phyloP scores from a whole-genome alignment of 2,113 vertebrate species.

The Pachypanchax playfairii region DNA sequence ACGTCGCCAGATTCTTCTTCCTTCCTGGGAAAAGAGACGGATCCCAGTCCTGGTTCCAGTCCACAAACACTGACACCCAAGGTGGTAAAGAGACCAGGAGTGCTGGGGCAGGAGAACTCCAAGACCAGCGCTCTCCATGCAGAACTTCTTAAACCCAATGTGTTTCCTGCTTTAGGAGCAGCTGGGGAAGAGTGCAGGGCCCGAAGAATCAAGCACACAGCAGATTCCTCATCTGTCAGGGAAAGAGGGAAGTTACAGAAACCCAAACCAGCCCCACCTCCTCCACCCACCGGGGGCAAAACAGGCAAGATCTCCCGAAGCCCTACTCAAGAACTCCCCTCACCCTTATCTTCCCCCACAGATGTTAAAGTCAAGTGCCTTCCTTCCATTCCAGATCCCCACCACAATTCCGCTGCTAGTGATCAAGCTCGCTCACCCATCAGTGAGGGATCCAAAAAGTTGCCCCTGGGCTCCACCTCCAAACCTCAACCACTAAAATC shows the following conservation, averaged over 20 bases:
- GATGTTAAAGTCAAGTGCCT: constrained; percentile 80
- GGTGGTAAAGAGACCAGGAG: constrained; percentile 80
- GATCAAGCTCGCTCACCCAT: constrained; percentile 71
- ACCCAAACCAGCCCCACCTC: constrained; percentile 89
- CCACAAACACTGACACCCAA: constrained; percentile 88
- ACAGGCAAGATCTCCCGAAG: constrained; percentile 82
- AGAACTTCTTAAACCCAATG: constrained; percentile 75
- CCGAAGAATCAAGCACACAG: constrained; percentile 84
- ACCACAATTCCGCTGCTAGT: constrained; percentile 67
- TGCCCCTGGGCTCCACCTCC: constrained; percentile 76
- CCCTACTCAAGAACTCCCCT: constrained; percentile 81
- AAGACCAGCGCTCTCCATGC: constrained; percentile 81
- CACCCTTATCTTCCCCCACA: constrained; percentile 41
- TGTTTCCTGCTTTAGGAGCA: constrained; percentile 75
- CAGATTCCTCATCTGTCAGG: constrained; percentile 77
- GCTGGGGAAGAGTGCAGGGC: constrained; percentile 84
- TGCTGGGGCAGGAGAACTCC: constrained; percentile 80
- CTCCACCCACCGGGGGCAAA: constrained; percentile 82
- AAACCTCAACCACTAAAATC: constrained; percentile 83
- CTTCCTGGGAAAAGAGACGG: constrained; percentile 77
- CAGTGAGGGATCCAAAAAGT: constrained; percentile 81
- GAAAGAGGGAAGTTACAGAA: constrained; percentile 89
- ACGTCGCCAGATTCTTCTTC: constrained; percentile 75
- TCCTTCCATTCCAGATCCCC: constrained; percentile 72
- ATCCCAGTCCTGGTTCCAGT: constrained; percentile 89